Evolutionary conservation across 2,113 vertebrate genomes (phyloP), one percentile per base, ranked within the genome.

Genomic region (Perca fluviatilis): DNA sequence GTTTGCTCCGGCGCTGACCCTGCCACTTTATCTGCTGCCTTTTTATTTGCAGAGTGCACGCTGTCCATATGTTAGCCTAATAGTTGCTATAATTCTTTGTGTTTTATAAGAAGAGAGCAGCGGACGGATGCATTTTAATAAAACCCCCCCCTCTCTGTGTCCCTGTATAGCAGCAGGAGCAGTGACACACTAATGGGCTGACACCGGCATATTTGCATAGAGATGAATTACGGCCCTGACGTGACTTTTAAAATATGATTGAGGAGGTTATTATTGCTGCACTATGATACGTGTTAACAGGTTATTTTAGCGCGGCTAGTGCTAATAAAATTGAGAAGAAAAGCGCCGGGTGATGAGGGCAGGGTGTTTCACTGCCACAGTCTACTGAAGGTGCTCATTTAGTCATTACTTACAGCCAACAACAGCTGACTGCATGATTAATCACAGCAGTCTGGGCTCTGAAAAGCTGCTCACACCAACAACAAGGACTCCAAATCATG

Each of bases 241-340:
- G 94, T 94, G 95, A 97, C 96, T 98, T 98, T 97, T 98, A 98
- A 97, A 96, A 97, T 96, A 97, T 97, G 97, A 98, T 97, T 93
- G 97, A 97, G 95, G 95, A 95, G 95, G 95, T 98, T 97, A 96
- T 98, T 98, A 96, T 95, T 92, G 93, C 95, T 94, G 95, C 95
- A 94, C 94, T 95, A 76, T 93, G 92, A 93, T 92, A 91, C 88
- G 88, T 95, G 95, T 95, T 96, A 95, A 94, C 95, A 93, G 94
- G 92, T 96, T 95, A 94, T 96, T 95, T 93, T 94, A 95, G 94
- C 89, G 77, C 30, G 69, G 91, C 93, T 92, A 71, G 88, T 91
- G 94, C 94, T 95, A 93, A 96, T 96, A 95, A 95, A 96, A 95
- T 87, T 77, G 86, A 23, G 90, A 91, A 94, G 91, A 92, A 94